phyloP scores from a whole-genome alignment of 2,888 invertebrate genomes.

The Panzeria rudis region DNA sequence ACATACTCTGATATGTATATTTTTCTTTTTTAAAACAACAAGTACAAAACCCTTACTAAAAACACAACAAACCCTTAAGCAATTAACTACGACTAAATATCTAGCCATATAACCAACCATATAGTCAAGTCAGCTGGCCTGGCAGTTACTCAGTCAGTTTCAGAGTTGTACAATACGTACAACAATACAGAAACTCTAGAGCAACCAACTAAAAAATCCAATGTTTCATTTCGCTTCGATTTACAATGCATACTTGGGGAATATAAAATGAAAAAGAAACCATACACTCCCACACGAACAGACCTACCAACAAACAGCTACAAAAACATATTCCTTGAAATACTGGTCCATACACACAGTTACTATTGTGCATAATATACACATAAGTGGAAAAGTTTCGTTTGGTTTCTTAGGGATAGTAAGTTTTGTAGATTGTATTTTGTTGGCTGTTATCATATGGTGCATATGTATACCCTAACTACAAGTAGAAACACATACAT shows the following conservation, averaged over 20 bases:
- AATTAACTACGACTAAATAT: conserved; percentile 76
- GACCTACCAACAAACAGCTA: conserved; percentile 1
- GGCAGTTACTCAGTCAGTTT: conserved; percentile 28
- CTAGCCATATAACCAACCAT: conserved; percentile 78
- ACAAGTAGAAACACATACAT: neutral
- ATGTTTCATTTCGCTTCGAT: conserved; percentile 58
- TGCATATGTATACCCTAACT: neutral
- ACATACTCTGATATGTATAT: neutral
- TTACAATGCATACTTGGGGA: conserved; percentile 54
- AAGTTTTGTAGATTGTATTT: conserved; percentile 64
- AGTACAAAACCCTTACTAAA: conserved; percentile 60
- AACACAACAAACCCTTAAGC: conserved; percentile 60
- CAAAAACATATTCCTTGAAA: conserved; percentile 12
- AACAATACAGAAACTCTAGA: conserved; percentile 43
- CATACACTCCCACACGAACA: conserved; percentile 31
- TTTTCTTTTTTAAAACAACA: conserved; percentile 52
- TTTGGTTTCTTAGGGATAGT: conserved; percentile 73
- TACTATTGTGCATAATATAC: conserved; percentile 7
- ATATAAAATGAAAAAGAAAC: conserved; percentile 51
- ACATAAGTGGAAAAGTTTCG: conserved; percentile 71
- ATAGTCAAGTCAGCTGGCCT: conserved; percentile 47
- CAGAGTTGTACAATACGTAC: conserved; percentile 47
- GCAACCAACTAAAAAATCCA: conserved; percentile 10
- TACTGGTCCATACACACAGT: neutral
- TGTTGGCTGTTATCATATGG: conserved; percentile 57